Evolutionary conservation across 2,113 vertebrate genomes (phyloP).

Genomic region (Cepphus grylle): DNA sequence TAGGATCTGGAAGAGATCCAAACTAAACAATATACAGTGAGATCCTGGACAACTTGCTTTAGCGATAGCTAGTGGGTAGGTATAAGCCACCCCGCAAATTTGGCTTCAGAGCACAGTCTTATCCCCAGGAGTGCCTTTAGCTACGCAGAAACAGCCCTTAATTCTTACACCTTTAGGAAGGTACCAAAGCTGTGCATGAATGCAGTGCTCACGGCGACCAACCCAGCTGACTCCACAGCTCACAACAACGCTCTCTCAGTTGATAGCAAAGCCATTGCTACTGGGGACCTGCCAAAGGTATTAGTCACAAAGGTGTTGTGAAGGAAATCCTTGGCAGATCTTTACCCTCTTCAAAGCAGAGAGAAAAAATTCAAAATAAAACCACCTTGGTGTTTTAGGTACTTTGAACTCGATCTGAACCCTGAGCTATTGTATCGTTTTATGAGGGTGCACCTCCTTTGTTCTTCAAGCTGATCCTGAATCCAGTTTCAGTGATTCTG

Average conservation of each 20-base stretch:
- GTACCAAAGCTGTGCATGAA: background rate
- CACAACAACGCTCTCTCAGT: background rate
- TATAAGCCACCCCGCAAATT: background rate
- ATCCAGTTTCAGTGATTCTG: background rate
- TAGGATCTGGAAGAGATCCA: background rate
- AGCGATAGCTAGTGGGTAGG: accelerated
- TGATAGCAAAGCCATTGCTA: background rate
- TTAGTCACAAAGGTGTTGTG: background rate
- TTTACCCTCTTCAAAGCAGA: background rate
- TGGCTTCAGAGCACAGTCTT: background rate
- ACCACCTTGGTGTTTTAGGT: background rate
- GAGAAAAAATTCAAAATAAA: background rate
- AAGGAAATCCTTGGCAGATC: background rate
- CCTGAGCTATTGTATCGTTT: background rate
- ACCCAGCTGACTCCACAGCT: background rate
- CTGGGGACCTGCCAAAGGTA: background rate
- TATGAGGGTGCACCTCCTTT: background rate
- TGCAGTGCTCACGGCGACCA: accelerated
- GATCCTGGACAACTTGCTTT: background rate
- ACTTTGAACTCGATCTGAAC: background rate
- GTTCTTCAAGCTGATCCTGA: background rate
- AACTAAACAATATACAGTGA: background rate
- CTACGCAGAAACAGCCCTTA: background rate
- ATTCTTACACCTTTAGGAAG: background rate
- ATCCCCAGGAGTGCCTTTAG: background rate